Evolutionary conservation across 2,888 invertebrate species (phyloP).

Genomic region (Cheilosia grossa): DNA sequence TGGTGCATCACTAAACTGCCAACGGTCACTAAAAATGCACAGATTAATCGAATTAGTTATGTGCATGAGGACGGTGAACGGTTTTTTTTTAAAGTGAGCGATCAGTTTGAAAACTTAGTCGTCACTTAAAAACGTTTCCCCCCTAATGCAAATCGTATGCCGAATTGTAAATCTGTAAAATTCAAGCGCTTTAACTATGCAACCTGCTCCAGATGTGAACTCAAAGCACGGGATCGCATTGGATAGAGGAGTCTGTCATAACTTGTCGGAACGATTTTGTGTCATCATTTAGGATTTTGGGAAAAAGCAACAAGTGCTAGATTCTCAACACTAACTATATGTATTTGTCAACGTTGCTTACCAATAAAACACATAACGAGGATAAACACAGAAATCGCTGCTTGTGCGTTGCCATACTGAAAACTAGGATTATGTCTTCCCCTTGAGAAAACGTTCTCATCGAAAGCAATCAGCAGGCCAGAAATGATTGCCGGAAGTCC

Average conservation of each 20-base stretch:
- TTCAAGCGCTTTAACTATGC: slow-evolving; percentile 42
- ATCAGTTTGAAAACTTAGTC: slow-evolving; percentile 83
- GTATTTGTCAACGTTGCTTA: slow-evolving; percentile 81
- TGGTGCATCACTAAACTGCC: slow-evolving; percentile 93
- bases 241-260: slow-evolving; percentile 57
- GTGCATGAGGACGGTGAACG: not conserved
- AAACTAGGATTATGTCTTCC: slow-evolving; percentile 89
- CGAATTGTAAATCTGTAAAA: slow-evolving; percentile 35
- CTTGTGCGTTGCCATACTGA: slow-evolving; percentile 90
- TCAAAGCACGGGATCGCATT: slow-evolving; percentile 16
- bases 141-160: slow-evolving; percentile 9
- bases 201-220: not conserved
- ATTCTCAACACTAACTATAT: no score
- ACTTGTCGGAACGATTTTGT: slow-evolving; percentile 61
- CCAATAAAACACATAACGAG: slow-evolving; percentile 91
- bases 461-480: slow-evolving; percentile 86
- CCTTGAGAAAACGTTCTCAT: slow-evolving; percentile 84
- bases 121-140: slow-evolving; percentile 78
- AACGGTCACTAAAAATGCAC: slow-evolving; percentile 87
- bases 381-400: slow-evolving; percentile 89
- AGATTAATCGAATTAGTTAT: not conserved
- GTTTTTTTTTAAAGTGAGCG: not conserved
- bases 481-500: slow-evolving; percentile 88
- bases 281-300: slow-evolving; percentile 45
- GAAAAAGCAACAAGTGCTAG: not conserved